Evolutionary conservation across 2,113 vertebrate genomes (phyloP).

Genomic region (Poecilia latipinna): DNA sequence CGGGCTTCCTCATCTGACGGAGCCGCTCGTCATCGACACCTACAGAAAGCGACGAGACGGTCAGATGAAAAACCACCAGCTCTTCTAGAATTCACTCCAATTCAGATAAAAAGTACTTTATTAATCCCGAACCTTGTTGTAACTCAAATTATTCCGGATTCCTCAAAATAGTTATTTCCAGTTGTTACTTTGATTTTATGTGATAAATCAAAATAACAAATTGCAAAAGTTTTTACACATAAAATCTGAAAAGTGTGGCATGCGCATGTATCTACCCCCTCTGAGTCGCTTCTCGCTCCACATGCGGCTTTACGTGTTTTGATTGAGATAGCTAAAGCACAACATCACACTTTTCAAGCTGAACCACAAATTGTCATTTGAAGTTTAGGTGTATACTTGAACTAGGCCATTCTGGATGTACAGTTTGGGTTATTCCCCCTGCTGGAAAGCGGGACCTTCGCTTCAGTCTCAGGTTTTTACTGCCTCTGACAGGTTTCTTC

Average conservation of each 20-base stretch:
- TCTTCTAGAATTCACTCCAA: not conserved
- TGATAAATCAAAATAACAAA: not conserved
- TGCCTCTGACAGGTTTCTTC: no score
- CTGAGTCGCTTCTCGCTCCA: not conserved
- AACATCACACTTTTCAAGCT: not conserved
- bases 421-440: not conserved
- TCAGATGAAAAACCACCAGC: not conserved
- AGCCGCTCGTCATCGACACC: conserved; percentile 81
- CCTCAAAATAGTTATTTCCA: no score
- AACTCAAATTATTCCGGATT: no score
- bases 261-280: not conserved
- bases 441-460: not conserved
- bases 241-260: not conserved
- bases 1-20: conserved; percentile 69
- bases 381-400: not conserved
- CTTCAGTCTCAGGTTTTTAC: not conserved
- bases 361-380: not conserved
- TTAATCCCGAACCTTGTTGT: no score
- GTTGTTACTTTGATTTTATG: not conserved
- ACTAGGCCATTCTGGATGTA: not conserved
- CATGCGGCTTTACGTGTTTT: not conserved
- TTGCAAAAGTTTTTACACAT: not conserved
- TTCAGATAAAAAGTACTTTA: no score
- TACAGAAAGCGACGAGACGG: conserved; percentile 25
- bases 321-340: not conserved